These are phyloP conservation scores for Zaprionus nigranus DNA, from an alignment of 1,140 invertebrate genomes.

Conservation along the genomic window DNA sequence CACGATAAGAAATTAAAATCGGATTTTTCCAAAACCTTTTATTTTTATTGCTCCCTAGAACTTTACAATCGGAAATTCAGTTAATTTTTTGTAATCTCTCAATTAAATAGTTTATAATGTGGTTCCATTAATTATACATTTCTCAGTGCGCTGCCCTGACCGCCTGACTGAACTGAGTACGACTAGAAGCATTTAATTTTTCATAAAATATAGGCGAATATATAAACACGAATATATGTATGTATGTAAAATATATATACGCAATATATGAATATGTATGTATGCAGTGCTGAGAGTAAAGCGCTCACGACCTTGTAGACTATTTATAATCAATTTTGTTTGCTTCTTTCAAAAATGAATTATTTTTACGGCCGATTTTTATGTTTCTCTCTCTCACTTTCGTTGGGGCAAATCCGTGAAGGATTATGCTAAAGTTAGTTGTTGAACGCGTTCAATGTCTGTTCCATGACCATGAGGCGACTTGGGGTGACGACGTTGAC, in stretches of 20 bases:
- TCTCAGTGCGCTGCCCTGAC: slow-evolving; percentile 27
- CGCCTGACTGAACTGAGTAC: neutral
- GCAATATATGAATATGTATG: slow-evolving; percentile 18
- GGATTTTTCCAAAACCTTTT: neutral
- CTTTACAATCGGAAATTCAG: neutral
- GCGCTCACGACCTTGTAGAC: slow-evolving; percentile 62
- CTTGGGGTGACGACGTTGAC: slow-evolving; percentile 37
- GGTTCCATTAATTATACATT: slow-evolving; percentile 31
- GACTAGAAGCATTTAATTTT: slow-evolving; percentile 44
- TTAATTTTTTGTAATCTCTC: slow-evolving; percentile 1
- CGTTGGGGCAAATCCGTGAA: slow-evolving; percentile 39
- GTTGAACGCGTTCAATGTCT: slow-evolving; percentile 73
- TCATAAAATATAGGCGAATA: slow-evolving; percentile 25
- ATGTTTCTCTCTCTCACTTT: slow-evolving; percentile 56
- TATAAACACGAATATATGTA: neutral
- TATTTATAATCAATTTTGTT: slow-evolving; percentile 65
- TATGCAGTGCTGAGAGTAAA: slow-evolving; percentile 46
- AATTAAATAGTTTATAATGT: neutral
- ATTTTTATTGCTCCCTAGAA: neutral
- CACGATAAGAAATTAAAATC: neutral
- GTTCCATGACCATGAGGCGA: slow-evolving; percentile 57
- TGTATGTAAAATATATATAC: slow-evolving; percentile 13
- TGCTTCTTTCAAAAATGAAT: slow-evolving; percentile 62
- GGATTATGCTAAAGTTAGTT: slow-evolving; percentile 43
- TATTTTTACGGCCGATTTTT: slow-evolving; percentile 57